phyloP scores from a whole-genome alignment of 1,140 invertebrate species.

The Reticulitermes speratus region DNA sequence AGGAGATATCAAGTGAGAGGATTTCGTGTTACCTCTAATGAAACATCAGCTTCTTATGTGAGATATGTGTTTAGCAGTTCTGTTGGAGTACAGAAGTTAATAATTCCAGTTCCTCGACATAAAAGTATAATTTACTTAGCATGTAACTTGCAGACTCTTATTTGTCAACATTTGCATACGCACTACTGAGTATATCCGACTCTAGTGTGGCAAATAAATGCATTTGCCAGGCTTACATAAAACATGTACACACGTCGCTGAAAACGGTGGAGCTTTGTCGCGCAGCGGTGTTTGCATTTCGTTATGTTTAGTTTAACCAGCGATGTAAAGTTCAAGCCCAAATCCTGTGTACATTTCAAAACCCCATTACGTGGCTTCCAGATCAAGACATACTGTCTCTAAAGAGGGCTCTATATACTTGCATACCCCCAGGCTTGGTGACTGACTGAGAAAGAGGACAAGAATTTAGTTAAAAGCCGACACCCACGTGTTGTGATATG shows the following conservation, averaged over 20 bases:
- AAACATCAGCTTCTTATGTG: too few species aligned
- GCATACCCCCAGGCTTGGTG: neutral
- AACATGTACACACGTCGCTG: neutral
- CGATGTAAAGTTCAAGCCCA: neutral
- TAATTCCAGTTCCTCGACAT: too few species aligned
- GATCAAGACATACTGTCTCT: neutral
- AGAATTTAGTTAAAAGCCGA: neutral
- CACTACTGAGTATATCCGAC: too few species aligned
- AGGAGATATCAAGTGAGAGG: too few species aligned
- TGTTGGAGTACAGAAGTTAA: too few species aligned
- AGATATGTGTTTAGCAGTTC: too few species aligned
- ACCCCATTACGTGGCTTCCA: neutral
- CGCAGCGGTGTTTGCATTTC: neutral
- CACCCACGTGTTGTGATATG: neutral
- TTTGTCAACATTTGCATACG: neutral
- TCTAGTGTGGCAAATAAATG: neutral
- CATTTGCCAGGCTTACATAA: neutral
- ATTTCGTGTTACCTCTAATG: too few species aligned
- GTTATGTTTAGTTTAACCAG: constrained; percentile 9
- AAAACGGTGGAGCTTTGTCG: neutral
- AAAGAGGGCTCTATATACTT: neutral
- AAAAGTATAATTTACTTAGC: too few species aligned
- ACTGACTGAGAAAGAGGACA: neutral
- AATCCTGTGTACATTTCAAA: constrained; percentile 16
- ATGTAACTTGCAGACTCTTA: neutral